A percentile compares a stretch with the other conserved stretches of the same genome.
These are phyloP conservation scores for Glaucopsyche alexis DNA, from an alignment of 2,888 invertebrate species.

Conservation along the genomic window DNA sequence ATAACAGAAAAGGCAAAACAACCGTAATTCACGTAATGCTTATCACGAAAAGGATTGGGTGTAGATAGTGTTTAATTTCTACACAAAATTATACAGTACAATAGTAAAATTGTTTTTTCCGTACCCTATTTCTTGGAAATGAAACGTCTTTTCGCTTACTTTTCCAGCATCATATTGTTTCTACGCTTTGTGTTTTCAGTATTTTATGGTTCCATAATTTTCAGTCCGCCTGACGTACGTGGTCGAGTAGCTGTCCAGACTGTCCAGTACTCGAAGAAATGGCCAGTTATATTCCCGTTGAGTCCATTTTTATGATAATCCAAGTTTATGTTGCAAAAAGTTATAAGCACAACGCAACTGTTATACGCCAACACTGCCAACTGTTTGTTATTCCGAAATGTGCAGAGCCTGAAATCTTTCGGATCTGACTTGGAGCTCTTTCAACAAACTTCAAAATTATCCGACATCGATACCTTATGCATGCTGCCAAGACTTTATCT, in stretches of 20 bases:
- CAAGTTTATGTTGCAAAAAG: background rate
- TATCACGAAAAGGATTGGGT: no score
- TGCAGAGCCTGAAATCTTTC: slow-evolving; percentile 17
- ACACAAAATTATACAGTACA: no score
- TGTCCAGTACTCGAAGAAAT: background rate
- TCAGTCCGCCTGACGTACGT: slow-evolving; percentile 10
- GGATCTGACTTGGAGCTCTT: slow-evolving; percentile 17
- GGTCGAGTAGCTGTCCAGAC: slow-evolving; percentile 10
- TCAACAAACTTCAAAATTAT: slow-evolving; percentile 20
- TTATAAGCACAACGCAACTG: background rate
- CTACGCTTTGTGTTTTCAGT: slow-evolving; percentile 11
- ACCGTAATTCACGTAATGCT: no score
- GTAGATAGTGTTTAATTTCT: background rate
- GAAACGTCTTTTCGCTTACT: background rate
- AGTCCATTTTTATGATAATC: slow-evolving; percentile 15
- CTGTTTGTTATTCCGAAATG: slow-evolving; percentile 20
- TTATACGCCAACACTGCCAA: slow-evolving; percentile 6
- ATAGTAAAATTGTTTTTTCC: background rate
- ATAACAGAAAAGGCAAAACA: background rate
- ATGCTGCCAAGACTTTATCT: slow-evolving; percentile 6
- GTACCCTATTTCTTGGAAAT: background rate
- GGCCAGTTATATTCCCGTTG: background rate
- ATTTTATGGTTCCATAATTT: slow-evolving; percentile 19
- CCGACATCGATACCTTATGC: slow-evolving; percentile 19
- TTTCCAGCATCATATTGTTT: slow-evolving; percentile 14